These are phyloP conservation scores for Taeniopygia guttata DNA, from an alignment of 2,797 vertebrate species.

Conservation along the genomic window DNA sequence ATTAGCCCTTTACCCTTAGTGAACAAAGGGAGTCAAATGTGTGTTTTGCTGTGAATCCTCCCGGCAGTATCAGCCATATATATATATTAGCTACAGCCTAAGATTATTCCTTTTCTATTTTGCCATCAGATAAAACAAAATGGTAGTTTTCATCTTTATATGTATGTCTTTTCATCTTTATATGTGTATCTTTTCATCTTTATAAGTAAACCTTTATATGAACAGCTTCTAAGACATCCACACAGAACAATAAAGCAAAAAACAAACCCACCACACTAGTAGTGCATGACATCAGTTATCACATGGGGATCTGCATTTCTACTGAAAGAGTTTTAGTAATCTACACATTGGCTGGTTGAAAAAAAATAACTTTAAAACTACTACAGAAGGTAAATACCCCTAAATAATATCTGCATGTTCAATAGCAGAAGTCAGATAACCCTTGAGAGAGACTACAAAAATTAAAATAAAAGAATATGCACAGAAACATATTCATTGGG, in stretches of 20 bases:
- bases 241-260: background rate
- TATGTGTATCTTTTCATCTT: background rate
- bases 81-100: background rate
- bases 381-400: background rate
- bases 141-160: background rate
- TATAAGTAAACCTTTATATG: background rate
- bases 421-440: background rate
- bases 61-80: background rate
- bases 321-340: background rate
- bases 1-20: background rate
- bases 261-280: background rate
- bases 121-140: background rate
- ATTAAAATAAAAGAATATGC: background rate
- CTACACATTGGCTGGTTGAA: background rate
- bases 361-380: background rate
- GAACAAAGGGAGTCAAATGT: background rate
- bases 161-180: background rate
- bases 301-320: background rate
- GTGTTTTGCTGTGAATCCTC: background rate
- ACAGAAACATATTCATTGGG: background rate
- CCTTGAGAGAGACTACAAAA: background rate
- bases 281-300: background rate
- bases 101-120: background rate
- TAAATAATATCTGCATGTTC: background rate
- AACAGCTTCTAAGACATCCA: background rate